Percentiles rank a stretch among this genome's conserved stretches.
phyloP scores from a whole-genome alignment of 2,797 vertebrate genomes.

The Acomys russatus region DNA sequence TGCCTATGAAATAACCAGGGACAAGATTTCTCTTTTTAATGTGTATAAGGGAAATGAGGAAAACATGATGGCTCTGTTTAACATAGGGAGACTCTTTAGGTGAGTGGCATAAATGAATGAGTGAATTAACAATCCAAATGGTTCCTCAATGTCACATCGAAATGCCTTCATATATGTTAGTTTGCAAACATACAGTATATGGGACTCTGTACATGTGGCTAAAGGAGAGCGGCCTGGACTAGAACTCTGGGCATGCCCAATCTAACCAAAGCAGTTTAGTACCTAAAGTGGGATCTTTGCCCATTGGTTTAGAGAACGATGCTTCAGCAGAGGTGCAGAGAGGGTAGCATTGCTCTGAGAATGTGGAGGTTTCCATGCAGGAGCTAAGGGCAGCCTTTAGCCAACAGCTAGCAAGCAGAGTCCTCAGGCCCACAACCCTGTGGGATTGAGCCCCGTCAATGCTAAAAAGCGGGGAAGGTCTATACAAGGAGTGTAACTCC shows the following conservation, averaged over 20 bases:
- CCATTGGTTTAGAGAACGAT: background rate
- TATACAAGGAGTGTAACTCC: background rate
- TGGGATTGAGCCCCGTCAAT: background rate
- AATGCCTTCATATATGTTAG: background rate
- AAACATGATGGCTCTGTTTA: background rate
- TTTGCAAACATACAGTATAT: background rate
- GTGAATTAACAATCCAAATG: background rate
- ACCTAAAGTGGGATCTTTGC: background rate
- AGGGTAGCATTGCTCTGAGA: background rate
- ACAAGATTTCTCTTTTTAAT: conserved; percentile 41
- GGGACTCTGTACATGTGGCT: background rate
- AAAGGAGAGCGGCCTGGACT: background rate
- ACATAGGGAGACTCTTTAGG: background rate
- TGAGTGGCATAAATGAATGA: background rate
- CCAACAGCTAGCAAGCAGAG: background rate
- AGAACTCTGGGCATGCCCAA: background rate
- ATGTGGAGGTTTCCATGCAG: background rate
- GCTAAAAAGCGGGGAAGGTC: background rate
- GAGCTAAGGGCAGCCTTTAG: background rate
- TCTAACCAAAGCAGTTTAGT: background rate
- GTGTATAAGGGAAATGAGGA: background rate
- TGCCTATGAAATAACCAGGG: background rate
- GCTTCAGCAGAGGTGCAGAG: background rate
- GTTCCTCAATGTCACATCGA: background rate
- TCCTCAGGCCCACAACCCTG: background rate